Conservation (phyloP, 2,797 vertebrate genomes). For the Notolabrus celidotus region DNA sequence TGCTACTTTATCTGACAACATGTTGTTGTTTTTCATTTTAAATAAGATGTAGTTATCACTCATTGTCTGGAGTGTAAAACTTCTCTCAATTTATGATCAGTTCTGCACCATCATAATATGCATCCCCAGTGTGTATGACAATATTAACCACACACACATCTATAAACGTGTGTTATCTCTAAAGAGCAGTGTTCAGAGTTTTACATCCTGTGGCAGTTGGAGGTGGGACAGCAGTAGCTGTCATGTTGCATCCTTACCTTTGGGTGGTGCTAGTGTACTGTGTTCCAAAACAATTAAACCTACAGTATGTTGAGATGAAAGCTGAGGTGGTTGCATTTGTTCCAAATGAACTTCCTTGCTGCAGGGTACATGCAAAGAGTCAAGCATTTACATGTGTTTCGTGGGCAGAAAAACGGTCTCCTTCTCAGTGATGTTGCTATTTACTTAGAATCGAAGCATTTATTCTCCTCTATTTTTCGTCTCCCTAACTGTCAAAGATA, state of each 20-base stretch:
- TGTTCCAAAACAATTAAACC: background rate
- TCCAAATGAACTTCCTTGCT: background rate
- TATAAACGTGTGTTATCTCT: slow-evolving; percentile 45
- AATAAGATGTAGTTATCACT: too few species aligned
- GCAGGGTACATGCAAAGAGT: background rate
- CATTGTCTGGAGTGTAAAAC: too few species aligned
- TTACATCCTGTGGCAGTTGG: slow-evolving; percentile 53
- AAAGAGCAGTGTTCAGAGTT: slow-evolving; percentile 38
- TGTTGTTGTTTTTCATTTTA: too few species aligned
- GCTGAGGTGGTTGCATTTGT: background rate
- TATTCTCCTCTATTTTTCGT: background rate
- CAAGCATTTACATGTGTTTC: background rate
- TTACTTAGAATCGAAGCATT: background rate
- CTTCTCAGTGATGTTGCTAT: background rate
- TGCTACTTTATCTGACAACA: too few species aligned
- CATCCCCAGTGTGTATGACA: background rate
- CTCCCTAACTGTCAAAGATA: background rate
- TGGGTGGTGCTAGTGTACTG: slow-evolving; percentile 49
- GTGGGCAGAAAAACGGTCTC: background rate
- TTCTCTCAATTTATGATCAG: background rate
- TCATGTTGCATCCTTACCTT: slow-evolving; percentile 39
- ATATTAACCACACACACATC: background rate
- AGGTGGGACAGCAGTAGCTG: slow-evolving; percentile 13
- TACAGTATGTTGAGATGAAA: background rate
- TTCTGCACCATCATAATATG: background rate